Evolutionary conservation across 1,140 invertebrate genomes (phyloP), one percentile per base, ranked within the genome.

Genomic region (Drosophila virilis): DNA sequence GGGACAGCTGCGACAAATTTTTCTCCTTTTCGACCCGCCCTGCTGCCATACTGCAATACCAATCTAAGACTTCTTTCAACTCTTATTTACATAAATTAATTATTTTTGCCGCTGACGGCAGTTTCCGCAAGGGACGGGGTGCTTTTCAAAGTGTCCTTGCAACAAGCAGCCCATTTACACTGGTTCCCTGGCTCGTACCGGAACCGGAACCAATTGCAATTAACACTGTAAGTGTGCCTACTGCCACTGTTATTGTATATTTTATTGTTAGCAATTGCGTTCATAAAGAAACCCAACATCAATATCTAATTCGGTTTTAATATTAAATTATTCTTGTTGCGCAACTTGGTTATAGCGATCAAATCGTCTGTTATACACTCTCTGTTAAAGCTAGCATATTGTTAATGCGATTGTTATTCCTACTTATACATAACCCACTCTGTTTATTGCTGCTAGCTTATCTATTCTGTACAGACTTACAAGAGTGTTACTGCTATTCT

Each of bases 61-160:
- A 58, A 67, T 45, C 62, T 55, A 64, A 65, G 60, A 65, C 51
- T 51, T 58, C 38, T 17, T 28, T 48, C 52, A 73, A 62, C 65
- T 69, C 55, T 57, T 65, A 75, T 75, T 78, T 78, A 51, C 75
- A 68, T 65, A 78, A 78, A 78, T 78, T 78, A 78, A 78, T 75
- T 78, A 78, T 78, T 78, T 62, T 58, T 12, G 52, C 12, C 43
- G 43, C 51, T 55, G 66, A 15, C 57, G 55, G 55, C 64, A 61
- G 52, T 59, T 57, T 57, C 50, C 32, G 28, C 55, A 37, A 22
- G 12, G 15, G 5, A 35, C 38, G 12, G 6, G 43, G 22, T 28
- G 35, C 59, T 12, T 42, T 35, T 13, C 6, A 9, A n/a, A 13
- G 35, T 68, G 66, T 72, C 69, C 62, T 72, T 72, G 70, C 62